These are phyloP conservation scores for Lithophane socia DNA, from an alignment of 2,888 invertebrate genomes.

Conservation along the genomic window DNA sequence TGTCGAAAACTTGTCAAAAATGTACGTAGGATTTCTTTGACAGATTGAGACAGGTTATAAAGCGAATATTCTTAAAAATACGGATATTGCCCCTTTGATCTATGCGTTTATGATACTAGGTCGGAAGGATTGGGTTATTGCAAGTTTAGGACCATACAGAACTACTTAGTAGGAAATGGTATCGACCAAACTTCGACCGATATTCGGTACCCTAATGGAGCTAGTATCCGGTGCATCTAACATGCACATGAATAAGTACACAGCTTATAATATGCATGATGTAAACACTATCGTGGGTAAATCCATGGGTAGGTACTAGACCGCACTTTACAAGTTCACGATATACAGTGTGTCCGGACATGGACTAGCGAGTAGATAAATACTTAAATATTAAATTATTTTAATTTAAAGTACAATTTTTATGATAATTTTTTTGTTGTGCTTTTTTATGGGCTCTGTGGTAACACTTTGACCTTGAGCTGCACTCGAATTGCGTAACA, in stretches of 20 bases:
- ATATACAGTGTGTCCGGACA: too few species aligned
- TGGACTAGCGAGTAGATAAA: too few species aligned
- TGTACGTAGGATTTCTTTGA: background rate
- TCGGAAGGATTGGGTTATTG: background rate
- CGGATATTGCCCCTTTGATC: background rate
- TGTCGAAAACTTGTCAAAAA: too few species aligned
- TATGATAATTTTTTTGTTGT: too few species aligned
- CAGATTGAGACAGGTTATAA: background rate
- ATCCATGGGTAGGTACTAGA: background rate
- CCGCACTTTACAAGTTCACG: too few species aligned
- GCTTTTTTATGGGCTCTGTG: too few species aligned
- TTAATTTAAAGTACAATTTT: too few species aligned
- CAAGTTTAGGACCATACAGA: background rate
- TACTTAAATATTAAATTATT: too few species aligned
- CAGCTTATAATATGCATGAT: background rate
- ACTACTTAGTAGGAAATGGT: background rate
- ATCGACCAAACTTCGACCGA: background rate
- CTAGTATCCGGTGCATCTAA: background rate
- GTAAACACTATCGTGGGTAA: background rate
- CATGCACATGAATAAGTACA: background rate
- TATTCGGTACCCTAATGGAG: conserved; percentile 6
- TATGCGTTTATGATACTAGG: background rate
- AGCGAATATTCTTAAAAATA: background rate
- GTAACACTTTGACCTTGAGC: background rate
- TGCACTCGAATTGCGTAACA: too few species aligned